Conservation (phyloP, 2,113 vertebrate genomes). For the Gavialis gangeticus region DNA sequence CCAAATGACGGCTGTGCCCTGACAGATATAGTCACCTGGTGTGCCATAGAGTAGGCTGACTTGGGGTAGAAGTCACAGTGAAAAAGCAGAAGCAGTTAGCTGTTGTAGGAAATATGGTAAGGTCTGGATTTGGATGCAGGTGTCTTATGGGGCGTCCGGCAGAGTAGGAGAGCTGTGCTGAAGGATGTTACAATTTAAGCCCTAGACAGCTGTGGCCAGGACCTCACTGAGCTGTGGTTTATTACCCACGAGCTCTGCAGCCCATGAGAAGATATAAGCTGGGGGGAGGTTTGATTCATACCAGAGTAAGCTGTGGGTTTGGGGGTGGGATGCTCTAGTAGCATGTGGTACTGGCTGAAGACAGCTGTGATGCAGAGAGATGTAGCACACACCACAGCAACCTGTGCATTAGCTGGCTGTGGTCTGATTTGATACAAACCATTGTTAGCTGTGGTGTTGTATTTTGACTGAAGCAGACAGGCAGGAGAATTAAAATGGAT, state of each 20-base stretch:
- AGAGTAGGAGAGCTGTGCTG: not conserved
- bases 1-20: not conserved
- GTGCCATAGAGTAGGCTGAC: not conserved
- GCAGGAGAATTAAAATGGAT: constrained; percentile 56
- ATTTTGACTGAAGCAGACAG: constrained; percentile 59
- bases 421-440: not conserved
- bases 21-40: not conserved
- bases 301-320: not conserved
- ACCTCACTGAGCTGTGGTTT: not conserved
- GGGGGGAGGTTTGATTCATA: not conserved
- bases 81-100: not conserved
- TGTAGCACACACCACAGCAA: not conserved
- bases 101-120: not conserved
- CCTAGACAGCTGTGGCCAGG: not conserved
- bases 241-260: not conserved
- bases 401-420: constrained; percentile 15
- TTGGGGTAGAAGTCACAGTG: not conserved
- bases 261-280: not conserved
- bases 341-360: not conserved
- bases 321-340: not conserved
- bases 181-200: not conserved
- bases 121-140: not conserved
- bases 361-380: not conserved
- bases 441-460: not conserved
- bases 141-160: no score